Conservation (phyloP, 1,140 invertebrate genomes). For the Melitaea cinxia region DNA sequence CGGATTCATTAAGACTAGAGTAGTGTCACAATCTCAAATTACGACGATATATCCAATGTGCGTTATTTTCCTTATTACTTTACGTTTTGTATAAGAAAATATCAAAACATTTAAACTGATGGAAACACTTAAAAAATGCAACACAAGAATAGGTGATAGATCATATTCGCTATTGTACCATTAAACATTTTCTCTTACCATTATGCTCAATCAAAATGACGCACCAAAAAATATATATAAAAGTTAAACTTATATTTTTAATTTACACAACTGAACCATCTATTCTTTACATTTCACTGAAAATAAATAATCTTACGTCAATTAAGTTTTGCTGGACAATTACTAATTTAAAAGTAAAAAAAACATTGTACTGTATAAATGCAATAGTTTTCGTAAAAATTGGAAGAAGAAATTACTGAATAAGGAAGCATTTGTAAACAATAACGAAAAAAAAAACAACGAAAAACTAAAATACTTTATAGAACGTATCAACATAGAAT, state of each 20-base stretch:
- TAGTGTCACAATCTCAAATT: constrained; percentile 55
- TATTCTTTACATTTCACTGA: background rate
- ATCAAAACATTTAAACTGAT: background rate
- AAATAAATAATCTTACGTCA: background rate
- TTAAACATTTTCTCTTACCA: background rate
- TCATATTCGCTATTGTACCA: background rate
- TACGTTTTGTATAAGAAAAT: background rate
- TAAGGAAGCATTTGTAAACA: constrained; percentile 17
- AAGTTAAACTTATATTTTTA: constrained; percentile 7
- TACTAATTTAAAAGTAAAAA: constrained; percentile 13
- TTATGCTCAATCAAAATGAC: background rate
- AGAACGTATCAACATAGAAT: constrained; percentile 1
- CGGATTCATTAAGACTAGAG: constrained; percentile 64
- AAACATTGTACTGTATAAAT: constrained; percentile 22
- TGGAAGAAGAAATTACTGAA: constrained; percentile 13
- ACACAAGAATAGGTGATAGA: background rate
- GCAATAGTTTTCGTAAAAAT: constrained; percentile 20
- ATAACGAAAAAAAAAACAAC: constrained; percentile 1
- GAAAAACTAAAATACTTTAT: constrained; percentile 9
- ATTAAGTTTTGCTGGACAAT: background rate
- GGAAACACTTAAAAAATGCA: background rate
- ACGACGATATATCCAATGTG: constrained; percentile 44
- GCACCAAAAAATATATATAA: background rate
- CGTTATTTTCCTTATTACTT: constrained; percentile 11
- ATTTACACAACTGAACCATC: background rate